Percentiles rank a stretch among this genome's conserved stretches.
Conservation (phyloP, 2,888 invertebrate genomes). For the Eupithecia abbreviata region DNA sequence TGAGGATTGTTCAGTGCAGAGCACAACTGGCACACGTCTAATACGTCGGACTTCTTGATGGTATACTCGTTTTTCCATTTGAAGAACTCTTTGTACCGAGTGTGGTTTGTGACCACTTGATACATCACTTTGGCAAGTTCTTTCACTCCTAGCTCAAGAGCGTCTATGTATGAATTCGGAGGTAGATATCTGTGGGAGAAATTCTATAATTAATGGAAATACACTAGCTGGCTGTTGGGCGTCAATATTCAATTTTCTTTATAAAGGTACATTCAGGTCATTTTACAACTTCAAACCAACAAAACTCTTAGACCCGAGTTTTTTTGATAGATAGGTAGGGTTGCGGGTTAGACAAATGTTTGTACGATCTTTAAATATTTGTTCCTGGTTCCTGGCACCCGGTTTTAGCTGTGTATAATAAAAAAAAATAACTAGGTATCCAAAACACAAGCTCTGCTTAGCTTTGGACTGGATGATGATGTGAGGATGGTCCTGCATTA, state of each 20-base stretch:
- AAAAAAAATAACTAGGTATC: no score
- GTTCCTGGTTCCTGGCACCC: no score
- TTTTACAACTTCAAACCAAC: neutral
- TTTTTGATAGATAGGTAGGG: no score
- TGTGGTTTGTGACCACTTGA: constrained; percentile 52
- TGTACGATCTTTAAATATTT: no score
- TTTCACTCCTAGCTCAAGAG: constrained; percentile 46
- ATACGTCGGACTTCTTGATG: constrained; percentile 48
- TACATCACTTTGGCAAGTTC: constrained; percentile 58
- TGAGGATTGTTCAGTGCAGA: constrained; percentile 56
- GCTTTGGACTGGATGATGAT: no score
- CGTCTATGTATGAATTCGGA: constrained; percentile 64
- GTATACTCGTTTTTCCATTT: constrained; percentile 65
- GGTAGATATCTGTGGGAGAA: constrained; percentile 34
- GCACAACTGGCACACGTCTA: constrained; percentile 64
- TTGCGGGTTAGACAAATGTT: no score
- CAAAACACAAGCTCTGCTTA: no score
- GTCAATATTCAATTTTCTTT: neutral
- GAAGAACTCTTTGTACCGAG: constrained; percentile 63
- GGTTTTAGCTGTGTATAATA: no score
- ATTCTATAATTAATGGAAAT: neutral
- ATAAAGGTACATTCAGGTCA: neutral
- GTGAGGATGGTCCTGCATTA: no score
- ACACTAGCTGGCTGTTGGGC: neutral
- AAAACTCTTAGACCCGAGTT: no score